phyloP scores from a whole-genome alignment of 2,888 invertebrate species.

The Sesia bembeciformis region DNA sequence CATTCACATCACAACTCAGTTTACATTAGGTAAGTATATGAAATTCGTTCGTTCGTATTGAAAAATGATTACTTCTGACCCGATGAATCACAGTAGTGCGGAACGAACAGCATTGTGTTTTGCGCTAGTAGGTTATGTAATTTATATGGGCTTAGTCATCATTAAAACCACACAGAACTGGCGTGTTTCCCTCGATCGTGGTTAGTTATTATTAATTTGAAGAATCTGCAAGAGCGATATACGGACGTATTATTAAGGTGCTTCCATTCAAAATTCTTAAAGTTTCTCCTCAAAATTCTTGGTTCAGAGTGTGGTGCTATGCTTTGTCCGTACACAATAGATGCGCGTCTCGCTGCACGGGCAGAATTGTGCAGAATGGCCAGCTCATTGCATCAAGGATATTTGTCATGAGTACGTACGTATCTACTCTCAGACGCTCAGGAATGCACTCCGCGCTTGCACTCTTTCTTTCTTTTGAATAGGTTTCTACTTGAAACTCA shows the following conservation, averaged over 20 bases:
- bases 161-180: background rate
- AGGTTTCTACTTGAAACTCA: constrained; percentile 15
- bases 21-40: background rate
- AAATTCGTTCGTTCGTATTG: background rate
- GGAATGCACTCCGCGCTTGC: constrained; percentile 25
- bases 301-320: constrained; percentile 46
- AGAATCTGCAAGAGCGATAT: constrained; percentile 1
- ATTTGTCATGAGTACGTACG: constrained; percentile 38
- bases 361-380: constrained; percentile 47
- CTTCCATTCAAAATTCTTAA: constrained; percentile 60
- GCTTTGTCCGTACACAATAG: constrained; percentile 63
- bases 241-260: constrained; percentile 16
- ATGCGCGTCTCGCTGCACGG: constrained; percentile 29
- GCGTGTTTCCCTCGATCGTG: background rate
- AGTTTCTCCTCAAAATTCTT: constrained; percentile 50
- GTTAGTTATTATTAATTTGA: background rate
- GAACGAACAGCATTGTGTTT: background rate
- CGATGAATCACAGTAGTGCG: background rate
- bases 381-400: constrained; percentile 33
- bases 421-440: constrained; percentile 6
- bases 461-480: constrained; percentile 25
- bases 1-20: constrained; percentile 11
- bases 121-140: background rate
- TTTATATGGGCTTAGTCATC: background rate
- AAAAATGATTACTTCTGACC: background rate